Base-by-base conservation (phyloP, 1,140 invertebrate species). In the Leptoteleia sp. region DNA sequence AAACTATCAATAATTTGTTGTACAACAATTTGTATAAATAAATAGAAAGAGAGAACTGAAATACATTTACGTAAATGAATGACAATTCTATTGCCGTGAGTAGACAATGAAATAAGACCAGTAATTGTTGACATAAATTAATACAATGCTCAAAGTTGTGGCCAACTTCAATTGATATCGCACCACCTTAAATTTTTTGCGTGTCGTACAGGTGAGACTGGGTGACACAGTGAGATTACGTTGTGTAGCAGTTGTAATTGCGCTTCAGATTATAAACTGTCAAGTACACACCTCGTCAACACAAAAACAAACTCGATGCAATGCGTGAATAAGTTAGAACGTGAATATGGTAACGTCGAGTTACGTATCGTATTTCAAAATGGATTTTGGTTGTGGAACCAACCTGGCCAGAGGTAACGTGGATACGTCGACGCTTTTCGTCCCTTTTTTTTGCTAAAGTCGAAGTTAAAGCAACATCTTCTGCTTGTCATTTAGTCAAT, bases 231-330 rank as follows among this genome's bases (percentile, higher is more conserved):
- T 16, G 7, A 33, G 42, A 55, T 7, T 40, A 31, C 31, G 42
- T 27, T 62, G 13, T 38, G 40, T 40, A 37, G 35, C 25, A 52
- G 45, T 52, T 37, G 27, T 31, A 52, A 64, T 52, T 64, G 61
- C 61, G 61, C 22, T 9, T 64, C 37, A 47, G 47, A 64, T 64
- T 33, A 4, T 64, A 45, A 43, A 47, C 61, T 64, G 61, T 52
- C 45, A 59, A 33, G 17, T 45, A 29, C 29, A 11, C 55, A 19
- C 29, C 3, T 61, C 17, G 13, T 15, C 15, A 8, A 16, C 1
- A 31, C 38, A 5, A 59, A 43, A 31, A 43, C 11, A 19, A n/a
- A n/a, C n/a, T n/a, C n/a, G n/a, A n/a, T n/a, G n/a, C n/a, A n/a
- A n/a, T n/a, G n/a, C n/a, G n/a, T n/a, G n/a, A n/a, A n/a, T n/a